A percentile compares a stretch with the other conserved stretches of the same genome.
phyloP scores from a whole-genome alignment of 1,140 invertebrate genomes.

The Phthorimaea operculella region DNA sequence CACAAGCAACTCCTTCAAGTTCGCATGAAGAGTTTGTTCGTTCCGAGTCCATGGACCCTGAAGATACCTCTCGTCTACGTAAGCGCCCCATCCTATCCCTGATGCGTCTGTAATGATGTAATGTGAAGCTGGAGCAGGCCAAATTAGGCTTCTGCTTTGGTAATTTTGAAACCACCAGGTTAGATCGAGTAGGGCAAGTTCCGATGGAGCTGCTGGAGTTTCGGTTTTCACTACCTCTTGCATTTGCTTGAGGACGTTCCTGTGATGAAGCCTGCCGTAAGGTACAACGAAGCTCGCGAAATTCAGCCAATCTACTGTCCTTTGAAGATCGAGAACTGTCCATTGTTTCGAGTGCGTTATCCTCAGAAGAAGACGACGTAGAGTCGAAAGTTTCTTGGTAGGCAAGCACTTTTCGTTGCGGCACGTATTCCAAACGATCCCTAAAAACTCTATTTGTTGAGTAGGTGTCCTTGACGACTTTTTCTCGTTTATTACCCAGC shows the following conservation, averaged over 20 bases:
- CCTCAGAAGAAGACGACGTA: not conserved
- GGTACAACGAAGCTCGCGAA: not conserved
- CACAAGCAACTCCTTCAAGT: conserved; percentile 34
- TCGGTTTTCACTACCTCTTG: not conserved
- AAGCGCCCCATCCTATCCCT: conserved; percentile 23
- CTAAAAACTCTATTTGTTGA: not conserved
- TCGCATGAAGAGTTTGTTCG: conserved; percentile 28
- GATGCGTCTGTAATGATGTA: conserved; percentile 36
- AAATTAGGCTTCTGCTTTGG: not conserved
- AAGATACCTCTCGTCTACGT: conserved; percentile 15
- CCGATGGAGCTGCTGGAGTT: not conserved
- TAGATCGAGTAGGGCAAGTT: not conserved
- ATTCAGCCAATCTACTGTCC: not conserved
- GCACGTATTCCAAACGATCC: not conserved
- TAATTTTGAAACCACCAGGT: not conserved
- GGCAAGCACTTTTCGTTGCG: not conserved
- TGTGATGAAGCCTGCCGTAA: not conserved
- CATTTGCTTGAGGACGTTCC: not conserved
- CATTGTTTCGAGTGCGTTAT: not conserved
- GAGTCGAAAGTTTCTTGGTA: not conserved
- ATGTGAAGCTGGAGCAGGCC: conserved; percentile 11
- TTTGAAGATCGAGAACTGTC: not conserved
- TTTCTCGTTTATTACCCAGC: too few relatives aligned
- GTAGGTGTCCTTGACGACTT: not conserved
- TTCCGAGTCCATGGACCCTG: conserved; percentile 20